Percentiles rank a stretch among this genome's conserved stretches.
Evolutionary conservation across 2,888 invertebrate species (phyloP).

Genomic region (Trilocha varians): DNA sequence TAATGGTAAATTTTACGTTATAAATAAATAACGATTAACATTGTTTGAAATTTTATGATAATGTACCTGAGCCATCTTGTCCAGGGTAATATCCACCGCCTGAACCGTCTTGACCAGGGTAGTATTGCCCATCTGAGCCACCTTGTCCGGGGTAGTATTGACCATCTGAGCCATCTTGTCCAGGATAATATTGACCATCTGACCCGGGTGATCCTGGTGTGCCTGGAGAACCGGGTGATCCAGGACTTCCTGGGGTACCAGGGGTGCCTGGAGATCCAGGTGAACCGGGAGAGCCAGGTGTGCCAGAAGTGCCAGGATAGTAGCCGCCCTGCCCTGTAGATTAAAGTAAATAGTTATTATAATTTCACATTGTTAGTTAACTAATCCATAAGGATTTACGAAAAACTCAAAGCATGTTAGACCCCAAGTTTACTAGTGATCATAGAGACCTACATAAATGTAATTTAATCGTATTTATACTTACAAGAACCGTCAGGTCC

Average conservation of each 20-base stretch:
- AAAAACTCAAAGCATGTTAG: no score
- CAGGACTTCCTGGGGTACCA: conserved; percentile 12
- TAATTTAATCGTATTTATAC: neutral
- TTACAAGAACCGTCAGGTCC: conserved; percentile 14
- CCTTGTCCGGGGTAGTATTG: conserved; percentile 1
- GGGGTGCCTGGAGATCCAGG: conserved; percentile 20
- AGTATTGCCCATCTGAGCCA: conserved; percentile 1
- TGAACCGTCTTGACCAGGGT: conserved; percentile 9
- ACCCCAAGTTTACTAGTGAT: no score
- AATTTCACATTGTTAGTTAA: no score
- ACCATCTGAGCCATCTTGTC: conserved; percentile 12
- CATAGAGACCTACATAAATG: no score
- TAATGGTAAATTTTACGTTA: no score
- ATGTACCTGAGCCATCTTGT: conserved; percentile 2
- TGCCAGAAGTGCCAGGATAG: conserved; percentile 18
- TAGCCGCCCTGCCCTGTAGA: conserved; percentile 14
- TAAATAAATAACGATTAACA: no score
- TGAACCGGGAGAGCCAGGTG: conserved; percentile 29
- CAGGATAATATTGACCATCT: conserved; percentile 2
- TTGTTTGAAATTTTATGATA: no score
- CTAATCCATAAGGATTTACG: no score
- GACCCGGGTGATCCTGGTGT: conserved; percentile 3
- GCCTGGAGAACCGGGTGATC: conserved; percentile 8
- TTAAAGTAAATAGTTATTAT: no score
- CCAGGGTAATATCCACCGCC: no score